phyloP scores from a whole-genome alignment of 2,797 vertebrate genomes.

The Oryzias dopingdopingensis region DNA sequence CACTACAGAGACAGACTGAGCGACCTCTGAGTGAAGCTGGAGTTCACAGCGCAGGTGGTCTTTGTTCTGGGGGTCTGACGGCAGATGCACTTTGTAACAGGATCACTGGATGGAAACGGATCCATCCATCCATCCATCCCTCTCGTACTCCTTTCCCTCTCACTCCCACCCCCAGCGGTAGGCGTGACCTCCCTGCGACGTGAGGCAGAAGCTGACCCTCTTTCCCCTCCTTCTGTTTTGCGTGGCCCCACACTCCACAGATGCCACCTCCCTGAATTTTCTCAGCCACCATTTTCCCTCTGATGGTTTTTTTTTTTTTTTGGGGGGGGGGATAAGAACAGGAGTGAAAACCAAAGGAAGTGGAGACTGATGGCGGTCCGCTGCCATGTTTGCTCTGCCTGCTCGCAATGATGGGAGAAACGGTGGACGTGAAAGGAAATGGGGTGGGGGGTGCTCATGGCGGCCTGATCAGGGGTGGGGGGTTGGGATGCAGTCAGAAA shows the following conservation, averaged over 20 bases:
- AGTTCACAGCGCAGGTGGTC: slow-evolving; percentile 59
- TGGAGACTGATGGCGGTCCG: slow-evolving; percentile 14
- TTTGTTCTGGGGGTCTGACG: slow-evolving; percentile 44
- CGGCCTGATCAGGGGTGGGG: no score
- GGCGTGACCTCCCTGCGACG: slow-evolving; percentile 28
- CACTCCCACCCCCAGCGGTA: slow-evolving; percentile 32
- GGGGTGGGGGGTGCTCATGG: slow-evolving; percentile 4
- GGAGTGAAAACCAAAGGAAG: slow-evolving; percentile 13
- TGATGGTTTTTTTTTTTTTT: slow-evolving; percentile 20
- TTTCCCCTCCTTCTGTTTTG: slow-evolving; percentile 1
- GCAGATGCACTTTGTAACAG: slow-evolving; percentile 66
- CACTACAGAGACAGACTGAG: slow-evolving; percentile 59
- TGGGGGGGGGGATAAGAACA: neutral
- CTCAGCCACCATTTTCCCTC: slow-evolving; percentile 48
- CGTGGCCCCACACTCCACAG: neutral
- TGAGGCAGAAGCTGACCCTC: slow-evolving; percentile 38
- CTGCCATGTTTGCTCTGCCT: slow-evolving; percentile 36
- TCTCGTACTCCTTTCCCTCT: slow-evolving; percentile 1
- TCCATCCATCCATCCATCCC: slow-evolving; percentile 25
- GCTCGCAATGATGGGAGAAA: slow-evolving; percentile 38
- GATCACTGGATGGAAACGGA: slow-evolving; percentile 67
- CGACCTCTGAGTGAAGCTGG: slow-evolving; percentile 37
- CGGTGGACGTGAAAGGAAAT: neutral
- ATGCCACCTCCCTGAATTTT: slow-evolving; percentile 9
- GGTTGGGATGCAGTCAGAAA: no score